A percentile compares a stretch with the other conserved stretches of the same genome.
These are phyloP conservation scores for Tokudaia tokunoshimensis DNA, from an alignment of 2,797 vertebrate genomes.

Conservation along the genomic window DNA sequence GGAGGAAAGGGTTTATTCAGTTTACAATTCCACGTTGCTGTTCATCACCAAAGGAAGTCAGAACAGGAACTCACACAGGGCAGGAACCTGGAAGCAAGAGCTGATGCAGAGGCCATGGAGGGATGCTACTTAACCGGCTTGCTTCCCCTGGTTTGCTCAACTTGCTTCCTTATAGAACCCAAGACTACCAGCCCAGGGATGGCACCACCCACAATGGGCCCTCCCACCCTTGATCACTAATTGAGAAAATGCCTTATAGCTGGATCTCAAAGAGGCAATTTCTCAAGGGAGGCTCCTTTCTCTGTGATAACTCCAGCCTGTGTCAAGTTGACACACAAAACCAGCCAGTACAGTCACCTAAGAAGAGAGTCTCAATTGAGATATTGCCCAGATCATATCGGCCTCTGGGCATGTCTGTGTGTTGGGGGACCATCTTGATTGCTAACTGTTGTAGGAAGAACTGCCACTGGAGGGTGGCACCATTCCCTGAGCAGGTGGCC, in stretches of 20 bases:
- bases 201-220: not conserved
- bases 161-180: not conserved
- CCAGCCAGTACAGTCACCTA: not conserved
- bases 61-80: not conserved
- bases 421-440: not conserved
- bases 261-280: not conserved
- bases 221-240: not conserved
- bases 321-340: not conserved
- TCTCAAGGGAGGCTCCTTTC: not conserved
- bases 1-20: not conserved
- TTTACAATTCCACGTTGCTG: not conserved
- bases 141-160: not conserved
- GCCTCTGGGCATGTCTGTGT: not conserved
- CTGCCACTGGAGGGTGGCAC: fast-evolving
- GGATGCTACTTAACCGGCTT: not conserved
- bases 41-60: not conserved
- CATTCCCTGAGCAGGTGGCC: not conserved
- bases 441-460: not conserved
- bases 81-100: not conserved
- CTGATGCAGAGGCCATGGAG: not conserved
- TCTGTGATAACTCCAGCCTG: not conserved
- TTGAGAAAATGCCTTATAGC: not conserved
- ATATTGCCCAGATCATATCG: not conserved
- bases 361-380: not conserved
- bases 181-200: not conserved